Evolutionary conservation across 2,113 vertebrate genomes (phyloP).

Genomic region (Zapus hudsonius): DNA sequence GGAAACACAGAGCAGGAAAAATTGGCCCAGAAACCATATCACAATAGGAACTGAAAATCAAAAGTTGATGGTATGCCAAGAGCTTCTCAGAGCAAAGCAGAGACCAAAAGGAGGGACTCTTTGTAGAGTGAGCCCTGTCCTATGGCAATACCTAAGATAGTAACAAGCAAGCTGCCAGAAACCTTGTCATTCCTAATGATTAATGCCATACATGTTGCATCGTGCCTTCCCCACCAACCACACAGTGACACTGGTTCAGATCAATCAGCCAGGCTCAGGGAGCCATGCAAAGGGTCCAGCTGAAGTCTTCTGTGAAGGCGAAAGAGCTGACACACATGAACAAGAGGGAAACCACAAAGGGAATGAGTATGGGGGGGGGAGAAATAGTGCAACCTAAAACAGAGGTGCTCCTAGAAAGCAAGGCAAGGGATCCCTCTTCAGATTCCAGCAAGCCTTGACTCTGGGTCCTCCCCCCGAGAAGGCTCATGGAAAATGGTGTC

Average conservation of each 20-base stretch:
- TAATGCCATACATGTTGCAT: background rate
- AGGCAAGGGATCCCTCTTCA: background rate
- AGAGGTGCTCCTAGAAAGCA: too few species aligned
- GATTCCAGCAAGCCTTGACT: background rate
- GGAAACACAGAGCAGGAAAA: background rate
- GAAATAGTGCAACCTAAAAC: background rate
- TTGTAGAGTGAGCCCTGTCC: accelerated
- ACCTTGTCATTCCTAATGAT: background rate
- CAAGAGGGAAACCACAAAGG: background rate
- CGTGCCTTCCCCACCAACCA: background rate
- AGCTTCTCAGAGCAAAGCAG: background rate
- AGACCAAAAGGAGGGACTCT: too few species aligned
- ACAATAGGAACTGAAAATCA: background rate
- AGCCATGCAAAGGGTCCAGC: background rate
- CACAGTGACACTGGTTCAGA: background rate
- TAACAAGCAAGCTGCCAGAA: background rate
- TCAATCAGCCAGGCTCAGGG: background rate
- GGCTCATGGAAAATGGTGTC: background rate
- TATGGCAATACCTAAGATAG: background rate
- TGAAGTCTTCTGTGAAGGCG: background rate
- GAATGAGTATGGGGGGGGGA: background rate
- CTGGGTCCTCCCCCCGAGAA: too few species aligned
- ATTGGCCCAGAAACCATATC: background rate
- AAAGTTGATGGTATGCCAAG: background rate
- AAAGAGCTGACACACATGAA: background rate